Evolutionary conservation across 1,140 invertebrate genomes (phyloP).

Genomic region (Carposina sasakii): DNA sequence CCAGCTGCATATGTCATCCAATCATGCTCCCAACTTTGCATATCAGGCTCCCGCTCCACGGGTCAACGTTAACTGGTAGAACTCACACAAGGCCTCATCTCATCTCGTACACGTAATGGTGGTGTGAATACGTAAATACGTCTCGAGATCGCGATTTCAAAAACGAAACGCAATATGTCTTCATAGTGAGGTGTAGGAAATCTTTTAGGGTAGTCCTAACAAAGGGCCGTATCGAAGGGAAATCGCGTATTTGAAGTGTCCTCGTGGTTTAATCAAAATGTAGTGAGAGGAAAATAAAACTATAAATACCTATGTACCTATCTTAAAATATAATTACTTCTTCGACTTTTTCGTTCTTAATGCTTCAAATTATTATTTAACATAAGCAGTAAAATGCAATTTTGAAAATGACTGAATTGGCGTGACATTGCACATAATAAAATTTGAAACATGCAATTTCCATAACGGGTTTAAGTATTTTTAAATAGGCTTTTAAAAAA

Average conservation of each 20-base stretch:
- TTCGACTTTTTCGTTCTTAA: too few species aligned
- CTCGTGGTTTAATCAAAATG: too few species aligned
- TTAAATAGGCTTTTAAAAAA: too few species aligned
- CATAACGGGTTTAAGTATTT: too few species aligned
- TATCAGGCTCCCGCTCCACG: constrained; percentile 33
- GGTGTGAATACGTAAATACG: constrained; percentile 71
- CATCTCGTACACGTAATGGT: constrained; percentile 65
- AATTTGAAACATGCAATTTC: too few species aligned
- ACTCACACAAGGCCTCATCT: constrained; percentile 53
- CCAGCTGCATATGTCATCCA: constrained; percentile 54
- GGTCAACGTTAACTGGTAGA: constrained; percentile 45
- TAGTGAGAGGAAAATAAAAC: too few species aligned
- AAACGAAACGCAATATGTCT: constrained; percentile 71
- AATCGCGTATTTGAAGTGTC: constrained; percentile 55
- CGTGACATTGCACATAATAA: too few species aligned
- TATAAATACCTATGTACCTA: too few species aligned
- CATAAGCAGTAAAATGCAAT: too few species aligned
- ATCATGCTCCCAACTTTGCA: constrained; percentile 40
- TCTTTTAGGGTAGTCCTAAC: constrained; percentile 55
- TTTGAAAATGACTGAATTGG: too few species aligned
- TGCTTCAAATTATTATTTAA: too few species aligned
- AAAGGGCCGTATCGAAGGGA: constrained; percentile 55
- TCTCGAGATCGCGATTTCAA: constrained; percentile 65
- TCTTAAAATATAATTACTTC: too few species aligned
- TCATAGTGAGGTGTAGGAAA: constrained; percentile 63